Evolutionary conservation across 2,797 vertebrate genomes (phyloP).

Genomic region (Columba guinea): DNA sequence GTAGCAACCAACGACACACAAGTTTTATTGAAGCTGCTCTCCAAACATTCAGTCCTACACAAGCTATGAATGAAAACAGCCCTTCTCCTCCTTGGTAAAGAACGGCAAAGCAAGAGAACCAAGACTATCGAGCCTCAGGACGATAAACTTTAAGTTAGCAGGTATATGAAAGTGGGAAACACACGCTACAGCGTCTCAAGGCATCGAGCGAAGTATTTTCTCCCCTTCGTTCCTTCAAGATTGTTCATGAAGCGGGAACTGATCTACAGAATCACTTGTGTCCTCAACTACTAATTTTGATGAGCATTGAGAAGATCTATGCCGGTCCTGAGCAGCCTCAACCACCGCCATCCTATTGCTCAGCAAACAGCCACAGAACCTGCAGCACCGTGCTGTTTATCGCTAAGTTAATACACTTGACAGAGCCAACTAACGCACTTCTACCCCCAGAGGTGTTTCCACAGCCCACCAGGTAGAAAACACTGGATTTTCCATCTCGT

Average conservation of each 20-base stretch:
- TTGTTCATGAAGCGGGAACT: neutral
- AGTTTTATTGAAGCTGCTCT: neutral
- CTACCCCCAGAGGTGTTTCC: neutral
- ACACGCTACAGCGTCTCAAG: neutral
- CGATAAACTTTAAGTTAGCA: neutral
- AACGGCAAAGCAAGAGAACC: accelerated
- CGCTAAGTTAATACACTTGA: no score
- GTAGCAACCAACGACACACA: neutral
- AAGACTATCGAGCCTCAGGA: accelerated
- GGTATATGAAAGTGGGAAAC: neutral
- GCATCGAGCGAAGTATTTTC: neutral
- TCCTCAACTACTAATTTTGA: neutral
- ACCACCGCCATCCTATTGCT: neutral
- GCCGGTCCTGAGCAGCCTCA: neutral
- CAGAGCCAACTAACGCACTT: neutral
- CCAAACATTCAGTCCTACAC: neutral
- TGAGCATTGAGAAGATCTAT: accelerated
- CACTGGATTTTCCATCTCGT: neutral
- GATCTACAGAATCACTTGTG: neutral
- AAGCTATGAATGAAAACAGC: neutral
- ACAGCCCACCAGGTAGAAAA: neutral
- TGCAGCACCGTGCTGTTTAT: accelerated
- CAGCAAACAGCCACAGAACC: neutral
- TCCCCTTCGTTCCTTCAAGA: neutral
- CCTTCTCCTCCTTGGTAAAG: neutral